Percentiles rank a stretch among this genome's conserved stretches.
These are phyloP conservation scores for Microctonus aethiopoides DNA, from an alignment of 2,888 invertebrate species.

Conservation along the genomic window DNA sequence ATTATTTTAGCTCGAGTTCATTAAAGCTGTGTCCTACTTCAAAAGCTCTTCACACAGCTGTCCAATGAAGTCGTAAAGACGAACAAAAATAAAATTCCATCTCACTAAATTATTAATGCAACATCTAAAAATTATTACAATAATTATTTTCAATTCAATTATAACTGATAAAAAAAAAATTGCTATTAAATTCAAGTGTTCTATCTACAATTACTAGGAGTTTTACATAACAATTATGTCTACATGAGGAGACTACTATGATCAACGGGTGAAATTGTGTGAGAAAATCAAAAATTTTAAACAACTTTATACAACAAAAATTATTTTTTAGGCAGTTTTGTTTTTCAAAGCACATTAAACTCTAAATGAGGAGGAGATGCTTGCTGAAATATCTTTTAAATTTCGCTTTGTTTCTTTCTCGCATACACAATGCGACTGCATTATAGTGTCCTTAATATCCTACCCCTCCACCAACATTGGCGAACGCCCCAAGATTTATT, in stretches of 20 bases:
- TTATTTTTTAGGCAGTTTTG: not conserved
- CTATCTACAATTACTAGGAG: not conserved
- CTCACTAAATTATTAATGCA: not conserved
- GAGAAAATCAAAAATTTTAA: not conserved
- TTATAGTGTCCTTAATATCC: slow-evolving; percentile 43
- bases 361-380: slow-evolving; percentile 15
- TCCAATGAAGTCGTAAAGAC: not conserved
- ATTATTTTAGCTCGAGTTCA: not conserved
- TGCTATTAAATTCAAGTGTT: not conserved
- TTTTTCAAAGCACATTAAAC: not conserved
- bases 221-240: not conserved
- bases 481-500: slow-evolving; percentile 55
- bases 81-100: not conserved
- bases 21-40: too few species aligned
- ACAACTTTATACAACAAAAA: not conserved
- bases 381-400: not conserved
- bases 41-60: too few species aligned
- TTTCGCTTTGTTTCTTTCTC: not conserved
- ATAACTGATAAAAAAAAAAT: not conserved
- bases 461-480: slow-evolving; percentile 51
- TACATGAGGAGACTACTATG: not conserved
- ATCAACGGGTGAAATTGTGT: not conserved
- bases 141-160: not conserved
- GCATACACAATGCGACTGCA: not conserved
- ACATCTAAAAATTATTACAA: not conserved